A percentile compares a stretch with the other conserved stretches of the same genome.
Conservation (phyloP, 2,797 vertebrate genomes). For the Acropternis orthonyx region DNA sequence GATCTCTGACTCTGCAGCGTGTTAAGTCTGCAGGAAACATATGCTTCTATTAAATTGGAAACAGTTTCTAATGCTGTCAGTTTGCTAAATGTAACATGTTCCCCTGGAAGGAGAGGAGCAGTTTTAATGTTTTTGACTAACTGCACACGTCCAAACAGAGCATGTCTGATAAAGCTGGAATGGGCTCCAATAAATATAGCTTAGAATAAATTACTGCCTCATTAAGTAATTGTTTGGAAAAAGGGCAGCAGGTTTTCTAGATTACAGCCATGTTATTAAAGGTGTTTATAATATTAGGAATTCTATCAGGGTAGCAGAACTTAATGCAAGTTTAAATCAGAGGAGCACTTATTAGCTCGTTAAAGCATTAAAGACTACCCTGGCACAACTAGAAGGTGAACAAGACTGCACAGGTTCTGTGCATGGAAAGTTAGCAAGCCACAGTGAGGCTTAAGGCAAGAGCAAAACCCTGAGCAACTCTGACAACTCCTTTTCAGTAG, state of each 20-base stretch:
- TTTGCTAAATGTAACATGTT: constrained; percentile 42
- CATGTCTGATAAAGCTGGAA: constrained; percentile 40
- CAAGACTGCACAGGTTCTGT: background rate
- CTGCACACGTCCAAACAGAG: constrained; percentile 23
- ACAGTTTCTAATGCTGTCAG: constrained; percentile 54
- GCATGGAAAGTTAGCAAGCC: background rate
- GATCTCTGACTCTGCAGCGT: background rate
- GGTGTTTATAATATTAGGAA: constrained; percentile 60
- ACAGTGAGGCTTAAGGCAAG: background rate
- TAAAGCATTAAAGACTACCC: constrained; percentile 35
- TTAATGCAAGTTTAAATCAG: constrained; percentile 41
- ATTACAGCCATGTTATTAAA: constrained; percentile 32
- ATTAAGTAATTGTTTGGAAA: constrained; percentile 68
- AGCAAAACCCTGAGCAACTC: background rate
- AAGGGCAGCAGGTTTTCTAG: constrained; percentile 55
- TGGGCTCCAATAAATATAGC: constrained; percentile 57
- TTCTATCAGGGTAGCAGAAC: constrained; percentile 30
- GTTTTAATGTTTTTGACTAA: constrained; percentile 54
- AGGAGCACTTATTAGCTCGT: constrained; percentile 6
- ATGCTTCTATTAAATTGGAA: constrained; percentile 46
- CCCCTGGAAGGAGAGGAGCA: constrained; percentile 26
- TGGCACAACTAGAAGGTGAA: background rate
- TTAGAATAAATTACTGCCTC: constrained; percentile 67
- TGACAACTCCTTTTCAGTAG: background rate
- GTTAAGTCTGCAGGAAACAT: constrained; percentile 57